Evolutionary conservation across 1,140 invertebrate genomes (phyloP).

Genomic region (Caerostris darwini): DNA sequence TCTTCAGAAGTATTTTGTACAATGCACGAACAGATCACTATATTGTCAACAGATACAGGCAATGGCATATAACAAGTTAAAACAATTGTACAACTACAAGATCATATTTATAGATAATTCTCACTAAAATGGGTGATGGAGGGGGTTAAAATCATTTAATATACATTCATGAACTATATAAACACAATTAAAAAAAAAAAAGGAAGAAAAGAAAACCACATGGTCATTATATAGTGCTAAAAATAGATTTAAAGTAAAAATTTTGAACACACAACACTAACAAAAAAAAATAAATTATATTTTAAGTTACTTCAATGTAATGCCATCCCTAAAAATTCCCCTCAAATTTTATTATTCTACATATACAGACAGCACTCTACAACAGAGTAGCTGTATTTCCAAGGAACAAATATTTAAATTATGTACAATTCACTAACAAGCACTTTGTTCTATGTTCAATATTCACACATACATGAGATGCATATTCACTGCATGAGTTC

Average conservation of each 20-base stretch:
- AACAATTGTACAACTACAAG: constrained; percentile 38
- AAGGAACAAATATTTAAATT: constrained; percentile 72
- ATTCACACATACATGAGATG: constrained; percentile 68
- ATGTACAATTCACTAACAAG: constrained; percentile 73
- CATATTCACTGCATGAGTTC: constrained; percentile 42
- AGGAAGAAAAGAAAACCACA: not conserved
- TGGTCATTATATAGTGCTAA: not conserved
- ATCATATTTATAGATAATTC: not conserved
- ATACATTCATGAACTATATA: not conserved
- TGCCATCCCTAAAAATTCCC: constrained; percentile 50
- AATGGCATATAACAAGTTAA: constrained; percentile 65
- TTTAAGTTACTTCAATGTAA: constrained; percentile 53
- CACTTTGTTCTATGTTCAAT: constrained; percentile 76
- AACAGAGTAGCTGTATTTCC: constrained; percentile 43
- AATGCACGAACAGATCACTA: constrained; percentile 52
- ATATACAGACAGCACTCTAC: constrained; percentile 53
- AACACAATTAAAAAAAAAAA: not conserved
- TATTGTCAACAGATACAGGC: constrained; percentile 65
- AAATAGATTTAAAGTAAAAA: not conserved
- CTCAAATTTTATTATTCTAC: constrained; percentile 47
- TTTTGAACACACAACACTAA: constrained; percentile 6
- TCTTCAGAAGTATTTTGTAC: constrained; percentile 63
- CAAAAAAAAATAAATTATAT: not conserved
- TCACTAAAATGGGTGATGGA: not conserved
- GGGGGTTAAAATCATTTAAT: constrained; percentile 42